Conservation (phyloP, 2,797 vertebrate genomes). For the Microchirus variegatus region DNA sequence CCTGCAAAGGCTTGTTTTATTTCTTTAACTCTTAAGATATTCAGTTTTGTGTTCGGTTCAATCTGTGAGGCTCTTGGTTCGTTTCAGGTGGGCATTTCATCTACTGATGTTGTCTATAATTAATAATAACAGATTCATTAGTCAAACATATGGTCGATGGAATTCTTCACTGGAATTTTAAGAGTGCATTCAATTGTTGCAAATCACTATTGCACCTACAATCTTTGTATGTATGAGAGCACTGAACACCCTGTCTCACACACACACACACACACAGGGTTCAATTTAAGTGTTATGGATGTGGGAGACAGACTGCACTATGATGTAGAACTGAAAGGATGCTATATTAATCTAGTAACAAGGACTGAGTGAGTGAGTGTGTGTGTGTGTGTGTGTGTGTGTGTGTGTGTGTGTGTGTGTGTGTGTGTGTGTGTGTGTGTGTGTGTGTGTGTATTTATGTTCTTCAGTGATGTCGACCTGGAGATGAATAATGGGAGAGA, state of each 20-base stretch:
- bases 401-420: background rate
- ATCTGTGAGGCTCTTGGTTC: background rate
- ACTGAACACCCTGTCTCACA: conserved; percentile 4
- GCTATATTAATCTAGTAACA: background rate
- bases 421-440: background rate
- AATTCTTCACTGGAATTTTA: conserved; percentile 4
- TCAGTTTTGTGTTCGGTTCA: background rate
- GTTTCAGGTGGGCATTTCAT: background rate
- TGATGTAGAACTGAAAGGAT: conserved; percentile 10
- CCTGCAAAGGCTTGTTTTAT: background rate
- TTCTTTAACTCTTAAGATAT: background rate
- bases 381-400: background rate
- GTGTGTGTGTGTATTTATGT: background rate
- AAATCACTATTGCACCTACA: conserved; percentile 4
- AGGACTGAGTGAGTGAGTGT: conserved; percentile 9
- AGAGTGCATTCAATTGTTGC: background rate
- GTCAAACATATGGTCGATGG: background rate
- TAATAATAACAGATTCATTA: conserved; percentile 23
- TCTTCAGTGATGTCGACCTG: conserved; percentile 21
- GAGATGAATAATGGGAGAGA: conserved; percentile 30
- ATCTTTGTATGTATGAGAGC: conserved; percentile 4
- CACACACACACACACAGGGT: background rate
- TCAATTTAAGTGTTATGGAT: conserved; percentile 17
- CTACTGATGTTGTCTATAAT: conserved; percentile 1
- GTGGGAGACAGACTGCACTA: conserved; percentile 8